A percentile compares a stretch with the other conserved stretches of the same genome.
Evolutionary conservation across 30 jellyfish, hydroid and myxozoan genomes (phyloP).

Genomic region (Rhopilema esculentum): DNA sequence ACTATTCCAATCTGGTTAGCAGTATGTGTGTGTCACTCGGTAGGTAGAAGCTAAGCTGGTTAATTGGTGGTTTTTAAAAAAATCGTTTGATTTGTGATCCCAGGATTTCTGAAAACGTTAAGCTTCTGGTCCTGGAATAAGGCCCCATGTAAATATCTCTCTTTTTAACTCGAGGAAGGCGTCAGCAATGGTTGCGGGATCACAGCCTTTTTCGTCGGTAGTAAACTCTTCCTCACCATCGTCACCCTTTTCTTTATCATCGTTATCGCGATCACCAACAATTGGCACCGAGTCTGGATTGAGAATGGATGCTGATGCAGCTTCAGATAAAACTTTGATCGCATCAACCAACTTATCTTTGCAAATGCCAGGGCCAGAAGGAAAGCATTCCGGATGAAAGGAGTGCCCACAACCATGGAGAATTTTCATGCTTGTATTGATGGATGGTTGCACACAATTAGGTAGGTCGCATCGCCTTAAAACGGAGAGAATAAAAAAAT

Average conservation of each 20-base stretch:
- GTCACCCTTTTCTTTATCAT: conserved; percentile 10
- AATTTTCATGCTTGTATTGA: background rate
- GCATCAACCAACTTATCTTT: conserved; percentile 18
- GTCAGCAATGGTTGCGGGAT: background rate
- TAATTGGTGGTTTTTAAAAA: background rate
- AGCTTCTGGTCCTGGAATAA: conserved; percentile 6
- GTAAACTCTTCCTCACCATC: conserved; percentile 17
- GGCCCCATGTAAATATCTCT: conserved; percentile 18
- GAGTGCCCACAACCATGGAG: conserved; percentile 30
- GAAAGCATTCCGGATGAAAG: conserved; percentile 12
- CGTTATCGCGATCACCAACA: background rate
- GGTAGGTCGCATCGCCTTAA: conserved; percentile 3
- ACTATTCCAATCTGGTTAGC: background rate
- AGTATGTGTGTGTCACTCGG: background rate
- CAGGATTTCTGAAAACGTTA: background rate
- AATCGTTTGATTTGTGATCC: background rate
- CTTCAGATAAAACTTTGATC: conserved; percentile 9
- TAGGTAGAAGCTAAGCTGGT: background rate
- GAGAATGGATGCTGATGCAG: conserved; percentile 23
- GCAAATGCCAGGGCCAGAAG: conserved; percentile 23
- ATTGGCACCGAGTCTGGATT: conserved; percentile 15
- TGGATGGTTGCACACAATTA: background rate
- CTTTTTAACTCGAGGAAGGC: background rate
- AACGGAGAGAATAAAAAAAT: background rate
- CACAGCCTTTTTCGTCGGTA: background rate